Base-by-base conservation (phyloP, 2,888 invertebrate genomes). In the Orchesella flavescens region DNA sequence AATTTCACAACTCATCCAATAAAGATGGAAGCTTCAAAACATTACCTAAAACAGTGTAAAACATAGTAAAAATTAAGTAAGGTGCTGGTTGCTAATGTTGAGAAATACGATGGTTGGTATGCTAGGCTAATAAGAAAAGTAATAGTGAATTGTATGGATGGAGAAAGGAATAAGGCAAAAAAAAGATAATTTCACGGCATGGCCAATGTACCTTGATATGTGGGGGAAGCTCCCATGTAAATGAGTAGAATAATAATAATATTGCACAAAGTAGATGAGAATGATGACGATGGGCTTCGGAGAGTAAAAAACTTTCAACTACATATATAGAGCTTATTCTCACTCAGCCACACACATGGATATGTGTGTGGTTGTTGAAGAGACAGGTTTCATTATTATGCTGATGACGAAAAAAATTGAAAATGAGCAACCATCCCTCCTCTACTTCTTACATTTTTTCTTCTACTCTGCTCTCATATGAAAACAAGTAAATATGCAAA, bases 401-500 rank as follows among this genome's bases (percentile, higher is more conserved):
- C 66, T 66, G 66, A 66, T 66, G 66, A 66, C 66, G 46, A 44
- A 66, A 66, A 66, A 66, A 66, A 43, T 66, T 66, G 66, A 66
- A 65, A 66, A 66, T 66, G 66, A 66, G 66, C 66, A 66, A 19
- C 10, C 59, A 59, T 53, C 53, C 15, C 15, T 17, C 53, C 53
- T 65, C n/a, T 63, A 21, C 66, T 66, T 44, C 65, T n/a, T n/a
- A 5, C 19, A n/a, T 4, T 21, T 59, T 66, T 66, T 61, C 61
- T 61, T 61, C 61, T 59, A n/a, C 49, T 49, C 13, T 49, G 9
- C 17, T 53, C 53, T 53, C 53, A 53, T 43, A 44, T 43, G 66
- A 66, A 66, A 66, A 66, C 66, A 66, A 66, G 66, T 66, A 66
- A 66, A 66, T 66, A 66, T 66, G 66, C 66, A 66, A 66, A 66